These are phyloP conservation scores for Brachionus koreanus DNA, from an alignment of 1,140 invertebrate genomes.

Conservation along the genomic window DNA sequence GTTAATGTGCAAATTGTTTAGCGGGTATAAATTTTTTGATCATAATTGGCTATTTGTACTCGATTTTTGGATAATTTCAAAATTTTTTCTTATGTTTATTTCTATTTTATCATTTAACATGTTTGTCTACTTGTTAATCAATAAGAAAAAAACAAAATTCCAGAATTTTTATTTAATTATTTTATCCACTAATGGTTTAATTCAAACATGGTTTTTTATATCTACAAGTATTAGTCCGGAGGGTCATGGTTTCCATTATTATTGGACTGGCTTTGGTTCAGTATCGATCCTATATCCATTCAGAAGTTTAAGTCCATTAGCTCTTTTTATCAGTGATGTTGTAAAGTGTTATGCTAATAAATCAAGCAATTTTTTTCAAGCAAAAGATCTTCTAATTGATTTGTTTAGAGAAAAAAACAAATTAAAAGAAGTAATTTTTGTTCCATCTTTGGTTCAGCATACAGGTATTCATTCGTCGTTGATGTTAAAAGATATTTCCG, in stretches of 20 bases:
- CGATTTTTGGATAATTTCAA: not conserved
- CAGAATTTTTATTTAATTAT: not conserved
- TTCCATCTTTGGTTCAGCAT: slow-evolving; percentile 8
- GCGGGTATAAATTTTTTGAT: slow-evolving; percentile 37
- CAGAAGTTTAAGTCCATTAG: not conserved
- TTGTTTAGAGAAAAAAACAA: not conserved
- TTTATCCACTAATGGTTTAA: not conserved
- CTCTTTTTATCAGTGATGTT: not conserved
- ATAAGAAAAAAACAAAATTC: not conserved
- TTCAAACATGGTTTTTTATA: slow-evolving; percentile 17
- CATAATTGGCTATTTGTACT: not conserved
- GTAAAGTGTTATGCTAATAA: not conserved
- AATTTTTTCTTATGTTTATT: not conserved
- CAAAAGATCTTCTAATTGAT: slow-evolving; percentile 23
- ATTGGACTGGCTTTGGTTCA: slow-evolving; percentile 16
- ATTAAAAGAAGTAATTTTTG: not conserved
- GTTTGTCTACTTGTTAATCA: not conserved
- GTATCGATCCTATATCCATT: not conserved
- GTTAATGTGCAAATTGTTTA: slow-evolving; percentile 3
- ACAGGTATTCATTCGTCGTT: slow-evolving; percentile 33
- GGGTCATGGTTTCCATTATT: not conserved
- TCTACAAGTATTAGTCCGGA: not conserved
- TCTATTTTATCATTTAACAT: not conserved
- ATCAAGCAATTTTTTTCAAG: not conserved
- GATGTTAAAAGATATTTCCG: not conserved